Base-by-base conservation (phyloP, 2,797 vertebrate species). In the Thunnus albacares region DNA sequence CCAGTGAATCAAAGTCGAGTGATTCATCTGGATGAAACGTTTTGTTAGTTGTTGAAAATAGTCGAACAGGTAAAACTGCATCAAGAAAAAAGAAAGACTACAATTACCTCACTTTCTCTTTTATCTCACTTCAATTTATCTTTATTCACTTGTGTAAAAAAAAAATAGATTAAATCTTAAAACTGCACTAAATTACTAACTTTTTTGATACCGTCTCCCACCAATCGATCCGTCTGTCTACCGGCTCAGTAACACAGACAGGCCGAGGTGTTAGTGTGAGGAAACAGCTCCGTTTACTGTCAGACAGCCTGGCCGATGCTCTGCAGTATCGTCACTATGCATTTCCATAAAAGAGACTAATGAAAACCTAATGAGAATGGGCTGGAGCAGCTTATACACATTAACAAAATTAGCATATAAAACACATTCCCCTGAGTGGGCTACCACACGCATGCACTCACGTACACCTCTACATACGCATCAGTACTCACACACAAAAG, bases 331-430 rank as follows among this genome's bases (percentile, higher is more conserved):
- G 86, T 79, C 87, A 62, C 72, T 81, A 82, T 83, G 84, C 87
- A 85, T 90, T 92, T 92, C 87, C 89, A 93, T 93, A 87, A 94
- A 92, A 80, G 33, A 79, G 76, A 82, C 91, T 95, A 94, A 96
- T 94, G 93, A 93, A 93, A 94, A 89, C 73, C 90, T 95, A 95
- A 96, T 95, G 94, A 94, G 89, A 94, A 94, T 84, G 90, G 90
- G 92, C 92, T 86, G 79, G 71, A 89, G 89, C 90, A 91, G 92
- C 90, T 94, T 91, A 91, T 90, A 87, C 84, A 87, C 92, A 92
- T 94, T 94, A 95, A 86, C 91, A 78, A 22, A 92, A 95, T 95
- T 93, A 92, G 89, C 93, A 92, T 94, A 93, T 94, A 94, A 95
- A 94, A 91, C 82, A 85, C 89, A 93, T 91, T 90, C 80, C 77